Conservation (phyloP, 2,888 invertebrate genomes). For the Mesorhabditis spiculigera region DNA sequence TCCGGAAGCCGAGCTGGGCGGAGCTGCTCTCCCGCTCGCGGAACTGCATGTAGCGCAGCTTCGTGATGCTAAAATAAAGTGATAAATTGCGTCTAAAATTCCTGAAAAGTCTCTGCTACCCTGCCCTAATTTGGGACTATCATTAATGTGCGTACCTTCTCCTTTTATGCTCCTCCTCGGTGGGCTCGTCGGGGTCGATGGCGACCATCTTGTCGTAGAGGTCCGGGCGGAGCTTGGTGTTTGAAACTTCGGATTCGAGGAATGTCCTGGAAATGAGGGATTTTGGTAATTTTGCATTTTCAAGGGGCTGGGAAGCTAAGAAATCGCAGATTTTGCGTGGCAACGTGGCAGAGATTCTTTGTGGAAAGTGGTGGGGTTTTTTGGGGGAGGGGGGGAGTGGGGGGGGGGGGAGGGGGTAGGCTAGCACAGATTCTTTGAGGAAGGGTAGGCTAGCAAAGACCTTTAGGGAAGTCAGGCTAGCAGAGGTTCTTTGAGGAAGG, state of each 20-base stretch:
- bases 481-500: too few relatives aligned
- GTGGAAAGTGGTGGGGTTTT: too few relatives aligned
- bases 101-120: conserved; percentile 7
- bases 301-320: background rate
- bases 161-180: conserved; percentile 73
- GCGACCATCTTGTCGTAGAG: conserved; percentile 92
- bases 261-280: conserved; percentile 69
- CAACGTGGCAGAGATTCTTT: background rate
- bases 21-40: conserved; percentile 89
- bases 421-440: too few relatives aligned
- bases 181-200: conserved; percentile 82
- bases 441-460: background rate
- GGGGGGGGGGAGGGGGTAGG: too few relatives aligned
- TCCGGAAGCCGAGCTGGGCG: conserved; percentile 85
- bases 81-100: too few relatives aligned
- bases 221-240: conserved; percentile 77
- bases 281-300: background rate
- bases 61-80: conserved; percentile 71
- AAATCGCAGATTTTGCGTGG: conserved; percentile 6
- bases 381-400: too few relatives aligned
- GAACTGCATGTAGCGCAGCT: conserved; percentile 91
- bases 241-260: conserved; percentile 87
- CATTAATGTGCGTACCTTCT: conserved; percentile 46
- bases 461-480: too few relatives aligned
- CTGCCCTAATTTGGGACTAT: background rate